Evolutionary conservation across 2,113 vertebrate genomes (phyloP), one percentile per base, ranked within the genome.

Genomic region (Leptocoma aspasia): DNA sequence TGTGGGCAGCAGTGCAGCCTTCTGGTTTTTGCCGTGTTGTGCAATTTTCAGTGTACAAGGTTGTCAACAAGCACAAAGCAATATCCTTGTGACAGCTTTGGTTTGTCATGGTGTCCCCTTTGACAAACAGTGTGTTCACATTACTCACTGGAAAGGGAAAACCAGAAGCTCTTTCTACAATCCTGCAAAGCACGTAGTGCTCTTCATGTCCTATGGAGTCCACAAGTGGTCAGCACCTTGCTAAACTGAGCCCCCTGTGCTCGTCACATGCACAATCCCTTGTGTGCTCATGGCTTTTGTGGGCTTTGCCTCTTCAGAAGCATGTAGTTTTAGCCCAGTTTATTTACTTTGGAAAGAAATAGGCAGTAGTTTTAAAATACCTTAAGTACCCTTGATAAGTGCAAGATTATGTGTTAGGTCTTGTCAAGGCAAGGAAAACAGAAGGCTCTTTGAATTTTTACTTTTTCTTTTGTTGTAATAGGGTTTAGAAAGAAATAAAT

Each of bases 271-370:
- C 72, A 75, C 41, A 18, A 4, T 45, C 73, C 33, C 2, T 57
- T 41, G 72, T 85, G 69, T 41, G 28, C 49, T 86, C 77, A 77
- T 65, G 27, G 12, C 53, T 92, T 65, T 77, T 69, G 53, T 50
- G 91, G 91, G 70, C n/a, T 95, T 77, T 90, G 66, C 68, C 70
- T 91, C 91, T 95, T 91, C 85, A 77, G 73, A 70, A 57, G n/a
- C 44, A 31, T 26, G 42, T 80, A 27, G 85, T 91, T 94, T 91
- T 45, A 82, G 71, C 61, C 64, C 37, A 7, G 45, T 59, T 80
- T 95, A 70, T 94, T 97, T 85, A 87, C 66, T 90, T 88, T 94
- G 87, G 83, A 95, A 94, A 56, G 79, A 83, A 94, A 68, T 10
- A 75, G 37, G 56, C 68, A 63, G 59, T 53, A 53, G 78, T 94